phyloP scores from a whole-genome alignment of 1,140 invertebrate genomes.

The Drosophila bocqueti region DNA sequence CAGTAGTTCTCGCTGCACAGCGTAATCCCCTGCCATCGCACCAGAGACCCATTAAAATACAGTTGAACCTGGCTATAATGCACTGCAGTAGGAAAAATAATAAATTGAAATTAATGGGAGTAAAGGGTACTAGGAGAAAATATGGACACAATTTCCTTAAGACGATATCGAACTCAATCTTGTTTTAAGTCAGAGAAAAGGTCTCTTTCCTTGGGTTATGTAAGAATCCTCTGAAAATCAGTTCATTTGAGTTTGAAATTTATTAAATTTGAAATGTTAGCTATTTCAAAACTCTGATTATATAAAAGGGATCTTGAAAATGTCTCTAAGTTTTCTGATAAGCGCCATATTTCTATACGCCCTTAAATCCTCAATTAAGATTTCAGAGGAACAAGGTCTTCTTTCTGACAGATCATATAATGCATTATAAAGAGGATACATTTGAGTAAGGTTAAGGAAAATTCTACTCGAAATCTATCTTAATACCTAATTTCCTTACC shows the following conservation, averaged over 20 bases:
- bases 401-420: no score
- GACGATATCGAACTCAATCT: background rate
- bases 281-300: no score
- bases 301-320: no score
- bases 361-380: no score
- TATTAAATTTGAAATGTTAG: no score
- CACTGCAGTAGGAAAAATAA: background rate
- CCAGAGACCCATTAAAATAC: constrained; percentile 25
- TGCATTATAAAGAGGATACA: no score
- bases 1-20: constrained; percentile 11
- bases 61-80: background rate
- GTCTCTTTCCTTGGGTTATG: background rate
- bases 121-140: background rate
- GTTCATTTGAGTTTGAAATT: no score
- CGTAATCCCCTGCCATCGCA: constrained; percentile 28
- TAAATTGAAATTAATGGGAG: background rate
- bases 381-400: no score
- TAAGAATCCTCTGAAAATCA: background rate
- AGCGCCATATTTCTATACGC: background rate
- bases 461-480: background rate
- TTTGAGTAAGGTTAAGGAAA: no score
- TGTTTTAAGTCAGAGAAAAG: background rate
- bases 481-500: background rate
- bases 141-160: background rate
- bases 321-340: background rate